Base-by-base conservation (phyloP, 2,113 vertebrate genomes). In the Melospiza melodia region DNA sequence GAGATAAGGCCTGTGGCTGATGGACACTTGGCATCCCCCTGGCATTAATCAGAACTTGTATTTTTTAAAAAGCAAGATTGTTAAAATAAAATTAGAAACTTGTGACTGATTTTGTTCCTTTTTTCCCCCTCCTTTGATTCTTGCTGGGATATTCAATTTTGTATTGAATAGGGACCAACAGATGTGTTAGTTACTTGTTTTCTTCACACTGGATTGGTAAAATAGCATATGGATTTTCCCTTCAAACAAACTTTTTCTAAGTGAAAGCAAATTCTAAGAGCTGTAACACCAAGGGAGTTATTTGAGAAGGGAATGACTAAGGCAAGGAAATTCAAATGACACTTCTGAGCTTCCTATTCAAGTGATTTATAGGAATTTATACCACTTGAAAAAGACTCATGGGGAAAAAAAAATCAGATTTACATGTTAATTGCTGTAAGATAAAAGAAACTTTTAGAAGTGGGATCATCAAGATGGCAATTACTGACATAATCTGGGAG, bases 61-160 rank as follows among this genome's bases (percentile, higher is more conserved):
- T 93, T 91, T 92, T 95, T 80, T 85, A 97, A 97, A 97, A 97
- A 88, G 88, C 95, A 96, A 93, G 82, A 97, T 97, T 98, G 97
- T 97, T 97, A 97, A 98, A 98, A 98, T 97, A 97, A 98, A 98
- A 89, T 87, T 94, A 94, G 93, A 97, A 97, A 97, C 94, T 97
- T 95, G 96, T 97, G 97, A 96, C 83, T 81, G 77, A 96, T 88
- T 94, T 93, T 84, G 69, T 41, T 89, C 79, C 66, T 87, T 75
- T 46, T 24, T 37, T 41, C 31, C 7, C 49, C 10, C 67, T 78
- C 43, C 44, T 92, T 83, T 74, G 44, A 72, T 23, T 81, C 49
- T 78, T 57, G 22, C 46, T 68, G 73, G 49, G 65, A 44, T 75
- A 43, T 51, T 93, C 14, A 30, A 5, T 65, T 84, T 61, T 54